These are phyloP conservation scores for Sisor rabdophorus DNA, from an alignment of 2,113 vertebrate species.

Conservation along the genomic window DNA sequence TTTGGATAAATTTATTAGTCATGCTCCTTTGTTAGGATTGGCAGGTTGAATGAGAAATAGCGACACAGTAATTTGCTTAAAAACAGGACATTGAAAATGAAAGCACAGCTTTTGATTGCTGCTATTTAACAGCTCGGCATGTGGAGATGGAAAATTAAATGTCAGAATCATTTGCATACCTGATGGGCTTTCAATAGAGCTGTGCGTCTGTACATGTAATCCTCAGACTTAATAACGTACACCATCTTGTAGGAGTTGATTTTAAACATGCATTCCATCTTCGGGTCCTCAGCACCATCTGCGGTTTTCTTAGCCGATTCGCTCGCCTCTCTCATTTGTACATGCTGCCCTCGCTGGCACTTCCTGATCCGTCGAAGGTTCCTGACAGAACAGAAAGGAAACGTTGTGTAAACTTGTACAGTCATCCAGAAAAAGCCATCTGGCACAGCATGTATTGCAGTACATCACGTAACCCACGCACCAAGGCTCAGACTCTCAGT, in stretches of 20 bases:
- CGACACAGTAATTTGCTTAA: too few relatives aligned
- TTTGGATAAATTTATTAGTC: too few relatives aligned
- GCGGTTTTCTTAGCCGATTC: constrained; percentile 74
- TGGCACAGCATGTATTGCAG: constrained; percentile 23
- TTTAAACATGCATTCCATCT: constrained; percentile 96
- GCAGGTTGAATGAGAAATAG: too few relatives aligned
- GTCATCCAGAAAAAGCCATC: background rate
- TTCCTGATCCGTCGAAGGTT: constrained; percentile 91
- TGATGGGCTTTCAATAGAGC: constrained; percentile 91
- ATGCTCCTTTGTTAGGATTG: too few relatives aligned
- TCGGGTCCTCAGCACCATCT: constrained; percentile 76
- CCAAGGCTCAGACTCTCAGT: constrained; percentile 41
- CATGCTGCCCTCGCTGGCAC: constrained; percentile 92
- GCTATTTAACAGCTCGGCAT: background rate
- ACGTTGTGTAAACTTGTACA: background rate
- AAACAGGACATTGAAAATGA: too few relatives aligned
- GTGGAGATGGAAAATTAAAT: background rate
- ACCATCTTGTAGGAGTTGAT: constrained; percentile 99
- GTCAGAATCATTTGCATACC: constrained; percentile 63
- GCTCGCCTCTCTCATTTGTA: constrained; percentile 84
- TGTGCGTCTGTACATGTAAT: constrained; percentile 97
- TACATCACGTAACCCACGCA: constrained; percentile 30
- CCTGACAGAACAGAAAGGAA: constrained; percentile 60
- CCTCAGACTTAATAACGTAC: constrained; percentile 97
- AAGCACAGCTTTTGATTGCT: too few relatives aligned